phyloP scores from a whole-genome alignment of 2,113 vertebrate genomes.

The Menura novaehollandiae region DNA sequence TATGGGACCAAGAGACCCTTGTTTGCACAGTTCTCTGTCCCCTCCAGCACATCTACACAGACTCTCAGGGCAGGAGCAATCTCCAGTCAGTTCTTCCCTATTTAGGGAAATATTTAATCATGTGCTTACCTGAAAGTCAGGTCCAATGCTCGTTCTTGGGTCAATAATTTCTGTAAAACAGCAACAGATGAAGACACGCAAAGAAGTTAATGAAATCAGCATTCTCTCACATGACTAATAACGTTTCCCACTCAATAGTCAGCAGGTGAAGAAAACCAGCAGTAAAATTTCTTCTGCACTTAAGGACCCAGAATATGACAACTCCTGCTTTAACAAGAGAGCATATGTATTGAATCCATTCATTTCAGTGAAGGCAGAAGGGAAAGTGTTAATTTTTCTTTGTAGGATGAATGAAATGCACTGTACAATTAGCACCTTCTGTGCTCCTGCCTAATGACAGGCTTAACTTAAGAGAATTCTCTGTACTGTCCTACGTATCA shows the following conservation, averaged over 20 bases:
- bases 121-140: not conserved
- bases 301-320: not conserved
- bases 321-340: not conserved
- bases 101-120: not conserved
- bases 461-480: conserved; percentile 45
- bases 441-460: conserved; percentile 34
- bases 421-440: conserved; percentile 47
- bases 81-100: not conserved
- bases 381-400: conserved; percentile 53
- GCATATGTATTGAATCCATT: not conserved
- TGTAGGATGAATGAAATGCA: conserved; percentile 39
- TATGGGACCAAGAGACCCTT: not conserved
- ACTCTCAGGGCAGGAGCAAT: not conserved
- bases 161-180: not conserved
- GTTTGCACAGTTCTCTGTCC: not conserved
- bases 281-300: not conserved
- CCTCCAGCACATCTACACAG: not conserved
- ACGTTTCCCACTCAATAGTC: not conserved
- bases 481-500: conserved; percentile 23
- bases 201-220: not conserved
- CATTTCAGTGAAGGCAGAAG: not conserved
- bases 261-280: not conserved
- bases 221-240: not conserved
- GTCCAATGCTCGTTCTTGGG: not conserved
- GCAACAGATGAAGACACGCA: not conserved